Evolutionary conservation across 2,888 invertebrate genomes (phyloP).

Genomic region (Phorcus lineatus): DNA sequence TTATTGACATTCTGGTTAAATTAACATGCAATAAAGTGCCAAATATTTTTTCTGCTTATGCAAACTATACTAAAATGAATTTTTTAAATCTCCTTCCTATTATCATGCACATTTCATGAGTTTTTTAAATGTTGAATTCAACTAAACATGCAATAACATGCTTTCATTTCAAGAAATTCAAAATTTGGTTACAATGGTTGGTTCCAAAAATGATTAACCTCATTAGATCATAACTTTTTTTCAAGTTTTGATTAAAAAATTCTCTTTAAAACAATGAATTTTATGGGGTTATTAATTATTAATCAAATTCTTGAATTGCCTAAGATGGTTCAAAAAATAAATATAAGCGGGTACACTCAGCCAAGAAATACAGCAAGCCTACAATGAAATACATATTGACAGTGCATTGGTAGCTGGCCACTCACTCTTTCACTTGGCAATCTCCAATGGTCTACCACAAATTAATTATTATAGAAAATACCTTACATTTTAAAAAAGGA

Average conservation of each 20-base stretch:
- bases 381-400: background rate
- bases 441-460: too few relatives aligned
- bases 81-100: too few relatives aligned
- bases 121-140: too few relatives aligned
- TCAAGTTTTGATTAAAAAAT: background rate
- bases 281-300: background rate
- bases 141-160: background rate
- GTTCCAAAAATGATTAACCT: background rate
- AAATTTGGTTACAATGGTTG: background rate
- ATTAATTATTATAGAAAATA: too few relatives aligned
- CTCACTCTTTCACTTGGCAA: too few relatives aligned
- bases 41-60: background rate
- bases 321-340: too few relatives aligned
- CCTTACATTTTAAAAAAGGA: too few relatives aligned
- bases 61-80: background rate
- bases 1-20: background rate
- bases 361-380: conserved; percentile 5
- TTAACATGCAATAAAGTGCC: background rate
- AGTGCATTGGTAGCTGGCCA: background rate
- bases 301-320: background rate
- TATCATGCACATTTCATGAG: too few relatives aligned
- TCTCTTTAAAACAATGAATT: background rate
- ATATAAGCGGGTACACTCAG: background rate
- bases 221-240: background rate
- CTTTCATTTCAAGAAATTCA: background rate